Base-by-base conservation (phyloP, 2,797 vertebrate genomes). In the Miichthys miiuy region DNA sequence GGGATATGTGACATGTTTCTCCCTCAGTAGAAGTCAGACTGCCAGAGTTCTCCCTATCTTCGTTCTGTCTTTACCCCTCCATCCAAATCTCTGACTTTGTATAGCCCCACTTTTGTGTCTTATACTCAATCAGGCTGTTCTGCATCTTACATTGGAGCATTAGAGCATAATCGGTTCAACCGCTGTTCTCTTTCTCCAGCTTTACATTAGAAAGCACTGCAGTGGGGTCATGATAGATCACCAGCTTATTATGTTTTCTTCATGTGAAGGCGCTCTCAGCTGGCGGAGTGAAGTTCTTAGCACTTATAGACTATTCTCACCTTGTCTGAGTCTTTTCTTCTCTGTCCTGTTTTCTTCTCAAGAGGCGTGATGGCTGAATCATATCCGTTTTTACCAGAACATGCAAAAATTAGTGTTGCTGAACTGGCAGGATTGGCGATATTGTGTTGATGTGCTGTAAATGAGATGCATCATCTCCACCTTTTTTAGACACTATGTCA, bases 1-100 rank as follows among this genome's bases (percentile, higher is more conserved):
- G 14, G 88, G 89, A 90, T 78, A 84, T 89, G 82, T 91, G 87
- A 91, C 79, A 85, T 88, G 82, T 90, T 87, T 82, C 81, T 87
- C 66, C 65, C 57, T 81, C 66, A 73, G 70, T 75, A 72, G 78
- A 81, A 84, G 81, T 80, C 87, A 69, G 55, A 57, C 84, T 79
- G 80, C 85, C 78, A 72, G 67, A 81, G 41, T 81, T 72, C 60
- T 82, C 47, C 12, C 61, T 46, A 66, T 82, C 46, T 21, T 41
- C 50, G 68, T 23, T 57, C 21, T 38, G 3, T 67, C 47, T 70
- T 70, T 34, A 61, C n/a, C 38, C 17, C 44, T 70, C 21, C 20
- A 57, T 68, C 46, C 54, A 75, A 11, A 41, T 68, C 47, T 55
- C 2, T 57, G 47, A 56, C 27, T 66, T 63, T 63, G 17, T 46